Evolutionary conservation across 2,113 vertebrate genomes (phyloP).

Genomic region (Oriolus oriolus): DNA sequence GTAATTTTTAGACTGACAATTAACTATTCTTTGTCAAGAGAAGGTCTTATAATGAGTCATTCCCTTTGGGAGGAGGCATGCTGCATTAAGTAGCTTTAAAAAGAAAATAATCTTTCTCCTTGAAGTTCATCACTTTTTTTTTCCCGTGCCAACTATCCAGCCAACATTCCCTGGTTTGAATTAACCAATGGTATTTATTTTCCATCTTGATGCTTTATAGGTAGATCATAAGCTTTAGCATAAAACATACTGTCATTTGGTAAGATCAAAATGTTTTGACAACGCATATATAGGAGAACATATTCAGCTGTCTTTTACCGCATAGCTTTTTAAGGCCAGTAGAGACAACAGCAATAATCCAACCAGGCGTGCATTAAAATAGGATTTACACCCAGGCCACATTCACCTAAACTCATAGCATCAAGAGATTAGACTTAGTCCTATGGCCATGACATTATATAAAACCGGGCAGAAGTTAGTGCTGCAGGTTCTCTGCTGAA

Average conservation of each 20-base stretch:
- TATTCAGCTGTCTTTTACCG: background rate
- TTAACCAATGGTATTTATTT: background rate
- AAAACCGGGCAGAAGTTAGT: background rate
- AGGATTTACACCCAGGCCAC: background rate
- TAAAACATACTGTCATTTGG: background rate
- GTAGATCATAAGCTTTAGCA: background rate
- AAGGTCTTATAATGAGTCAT: slow-evolving; percentile 40
- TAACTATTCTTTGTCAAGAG: slow-evolving; percentile 34
- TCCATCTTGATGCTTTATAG: background rate
- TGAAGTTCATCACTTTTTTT: background rate
- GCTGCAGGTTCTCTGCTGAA: background rate
- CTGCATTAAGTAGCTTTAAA: background rate
- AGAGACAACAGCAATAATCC: background rate
- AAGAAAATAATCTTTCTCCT: background rate
- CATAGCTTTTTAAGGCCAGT: background rate
- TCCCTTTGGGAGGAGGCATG: background rate
- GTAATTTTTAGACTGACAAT: slow-evolving; percentile 43
- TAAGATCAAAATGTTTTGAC: background rate
- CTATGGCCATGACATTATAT: background rate
- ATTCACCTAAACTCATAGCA: background rate
- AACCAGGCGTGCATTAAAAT: background rate
- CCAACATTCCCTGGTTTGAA: background rate
- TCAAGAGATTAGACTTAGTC: background rate
- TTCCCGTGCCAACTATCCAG: background rate
- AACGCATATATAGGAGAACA: background rate